Percentiles rank a stretch among this genome's conserved stretches.
These are phyloP conservation scores for Ailuropoda melanoleuca DNA, from an alignment of 2,113 vertebrate genomes.

Conservation along the genomic window DNA sequence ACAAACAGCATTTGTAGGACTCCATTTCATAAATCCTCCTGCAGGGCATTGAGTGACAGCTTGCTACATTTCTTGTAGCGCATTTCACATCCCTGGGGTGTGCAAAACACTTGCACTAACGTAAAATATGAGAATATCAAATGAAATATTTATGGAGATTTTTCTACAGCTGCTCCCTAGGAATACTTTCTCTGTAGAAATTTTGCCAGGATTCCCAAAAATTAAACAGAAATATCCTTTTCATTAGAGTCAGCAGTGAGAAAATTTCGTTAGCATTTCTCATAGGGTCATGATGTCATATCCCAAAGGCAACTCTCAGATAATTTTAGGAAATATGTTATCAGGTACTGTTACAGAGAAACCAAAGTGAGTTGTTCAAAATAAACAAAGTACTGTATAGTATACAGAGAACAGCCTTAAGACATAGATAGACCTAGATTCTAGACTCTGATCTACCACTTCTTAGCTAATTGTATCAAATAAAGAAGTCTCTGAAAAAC, in stretches of 20 bases:
- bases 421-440: background rate
- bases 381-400: background rate
- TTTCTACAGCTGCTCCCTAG: conserved; percentile 74
- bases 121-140: conserved; percentile 67
- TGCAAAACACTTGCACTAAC: conserved; percentile 54
- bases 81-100: conserved; percentile 73
- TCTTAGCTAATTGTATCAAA: background rate
- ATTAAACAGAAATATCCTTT: conserved; percentile 82
- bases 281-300: background rate
- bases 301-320: background rate
- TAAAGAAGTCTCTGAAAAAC: background rate
- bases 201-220: conserved; percentile 78
- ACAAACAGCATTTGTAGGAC: conserved; percentile 61
- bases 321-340: background rate
- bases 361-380: background rate
- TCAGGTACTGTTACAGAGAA: background rate
- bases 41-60: conserved; percentile 55
- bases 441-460: background rate
- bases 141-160: conserved; percentile 72
- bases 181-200: conserved; percentile 75
- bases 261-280: conserved; percentile 72
- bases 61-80: conserved; percentile 50
- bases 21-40: conserved; percentile 66
- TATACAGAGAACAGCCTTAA: background rate
- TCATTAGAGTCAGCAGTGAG: conserved; percentile 80